Evolutionary conservation across 30 jellyfish, hydroid and myxozoan genomes (phyloP), one percentile per base, ranked within the genome.

Genomic region (Clytia hemisphaerica): DNA sequence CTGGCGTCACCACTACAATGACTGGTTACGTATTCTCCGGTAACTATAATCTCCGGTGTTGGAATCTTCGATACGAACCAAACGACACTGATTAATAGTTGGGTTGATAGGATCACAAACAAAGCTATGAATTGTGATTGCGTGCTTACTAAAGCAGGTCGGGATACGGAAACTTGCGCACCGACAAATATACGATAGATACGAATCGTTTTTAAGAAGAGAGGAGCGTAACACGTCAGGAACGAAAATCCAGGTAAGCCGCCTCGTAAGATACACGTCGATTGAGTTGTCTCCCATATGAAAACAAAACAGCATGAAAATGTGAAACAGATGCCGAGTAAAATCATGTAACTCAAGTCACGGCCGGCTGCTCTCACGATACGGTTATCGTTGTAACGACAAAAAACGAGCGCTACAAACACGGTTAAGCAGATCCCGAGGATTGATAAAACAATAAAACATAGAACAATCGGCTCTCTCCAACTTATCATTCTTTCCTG

Each of bases 281-380:
- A 31, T 4, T 61, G 31, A 22, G 94, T 44, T 1, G 98, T 93
- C 53, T 71, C 31, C 50, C 65, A 27, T 15, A 58, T 19, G 69
- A 47, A 89, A 38, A 68, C 14, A 15, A 82, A 40, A 21, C 95
- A 95, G 22, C 76, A 46, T 1, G 34, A 16, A 58, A 73, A 89
- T 14, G 71, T 38, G 60, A 75, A 2, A 18, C 67, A 46, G 26
- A 82, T 81, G 45, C 98, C 98, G 15, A 78, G 65, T 19, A 89
- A 44, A 40, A 89, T 80, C 64, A 81, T 31, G 60, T 73, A 72
- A 42, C 84, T 75, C 58, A 89, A 57, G 45, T 89, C 98, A 14
- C 95, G 80, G 1, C 98, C 94, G 5, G 93, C 67, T 31, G 95
- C 86, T 14, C 83, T 77, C 31, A 89, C 92, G 38, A 79, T 69